Percentiles rank a stretch among this genome's conserved stretches.
These are phyloP conservation scores for Lycorma delicatula DNA, from an alignment of 1,140 invertebrate genomes.

Conservation along the genomic window DNA sequence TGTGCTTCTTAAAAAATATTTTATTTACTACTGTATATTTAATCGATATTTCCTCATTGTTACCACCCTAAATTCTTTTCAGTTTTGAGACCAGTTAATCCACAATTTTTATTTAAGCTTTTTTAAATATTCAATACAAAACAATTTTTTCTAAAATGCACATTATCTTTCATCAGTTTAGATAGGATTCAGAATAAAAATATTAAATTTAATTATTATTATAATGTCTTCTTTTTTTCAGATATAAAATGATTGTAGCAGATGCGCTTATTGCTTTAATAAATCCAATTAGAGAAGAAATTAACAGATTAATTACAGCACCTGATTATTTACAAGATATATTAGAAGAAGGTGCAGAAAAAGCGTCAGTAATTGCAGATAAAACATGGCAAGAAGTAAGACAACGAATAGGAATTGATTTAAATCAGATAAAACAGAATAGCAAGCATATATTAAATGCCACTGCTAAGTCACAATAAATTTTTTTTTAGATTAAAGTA, in stretches of 20 bases:
- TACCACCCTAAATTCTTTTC: background rate
- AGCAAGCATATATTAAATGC: background rate
- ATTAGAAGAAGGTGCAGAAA: slow-evolving; percentile 57
- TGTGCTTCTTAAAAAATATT: too few species aligned
- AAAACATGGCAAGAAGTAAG: slow-evolving; percentile 60
- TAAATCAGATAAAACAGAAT: slow-evolving; percentile 10
- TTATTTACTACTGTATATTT: too few species aligned
- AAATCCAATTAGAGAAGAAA: slow-evolving; percentile 58
- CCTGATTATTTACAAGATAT: slow-evolving; percentile 55
- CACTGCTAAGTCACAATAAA: too few species aligned
- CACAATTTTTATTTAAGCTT: background rate
- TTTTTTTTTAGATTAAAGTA: too few species aligned
- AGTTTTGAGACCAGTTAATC: background rate
- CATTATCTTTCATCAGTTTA: background rate
- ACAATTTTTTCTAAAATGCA: background rate
- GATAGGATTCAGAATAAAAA: background rate
- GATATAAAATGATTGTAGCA: slow-evolving; percentile 68
- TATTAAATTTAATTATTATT: background rate
- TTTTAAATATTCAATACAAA: background rate
- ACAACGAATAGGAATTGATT: slow-evolving; percentile 45
- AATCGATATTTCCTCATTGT: background rate
- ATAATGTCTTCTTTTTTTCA: slow-evolving; percentile 33
- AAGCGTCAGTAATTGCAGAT: slow-evolving; percentile 57
- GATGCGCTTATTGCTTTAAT: slow-evolving; percentile 64
- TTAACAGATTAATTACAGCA: slow-evolving; percentile 49